These are phyloP conservation scores for Drosophila macrothrix DNA, from an alignment of 2,888 invertebrate species.

Conservation along the genomic window DNA sequence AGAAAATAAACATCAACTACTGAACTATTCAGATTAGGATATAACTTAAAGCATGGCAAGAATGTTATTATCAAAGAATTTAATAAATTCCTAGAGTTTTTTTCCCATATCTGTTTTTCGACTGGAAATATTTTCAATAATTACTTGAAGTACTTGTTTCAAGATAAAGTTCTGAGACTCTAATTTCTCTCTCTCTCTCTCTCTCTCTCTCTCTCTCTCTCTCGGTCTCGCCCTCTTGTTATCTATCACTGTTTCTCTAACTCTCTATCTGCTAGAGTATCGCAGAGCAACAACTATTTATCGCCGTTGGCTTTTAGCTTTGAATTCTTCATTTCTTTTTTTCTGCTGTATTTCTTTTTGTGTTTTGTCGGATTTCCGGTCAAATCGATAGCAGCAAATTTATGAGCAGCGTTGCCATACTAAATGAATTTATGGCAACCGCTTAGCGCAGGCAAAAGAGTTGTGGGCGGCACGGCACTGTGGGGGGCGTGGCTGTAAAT, in stretches of 20 bases:
- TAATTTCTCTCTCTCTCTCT: no score
- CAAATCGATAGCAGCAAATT: conserved; percentile 73
- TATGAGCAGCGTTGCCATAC: conserved; percentile 74
- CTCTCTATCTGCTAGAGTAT: conserved; percentile 8
- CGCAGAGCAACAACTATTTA: conserved; percentile 51
- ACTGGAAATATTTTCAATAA: not conserved
- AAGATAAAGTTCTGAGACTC: not conserved
- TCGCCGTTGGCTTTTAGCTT: conserved; percentile 52
- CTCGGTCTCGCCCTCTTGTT: no score
- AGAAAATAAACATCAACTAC: not conserved
- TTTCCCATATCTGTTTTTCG: no score
- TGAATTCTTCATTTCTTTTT: conserved; percentile 12
- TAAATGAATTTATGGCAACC: conserved; percentile 77
- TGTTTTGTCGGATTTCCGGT: conserved; percentile 52
- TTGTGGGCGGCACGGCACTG: not conserved
- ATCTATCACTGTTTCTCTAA: not conserved
- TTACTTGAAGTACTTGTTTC: not conserved
- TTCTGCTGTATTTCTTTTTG: conserved; percentile 18
- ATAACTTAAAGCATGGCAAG: not conserved
- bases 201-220: no score
- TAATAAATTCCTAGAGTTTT: not conserved
- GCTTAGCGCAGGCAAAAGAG: conserved; percentile 50
- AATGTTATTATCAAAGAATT: not conserved
- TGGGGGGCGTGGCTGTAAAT: conserved; percentile 27
- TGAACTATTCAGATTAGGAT: not conserved